Base-by-base conservation (phyloP, 2,797 vertebrate genomes). In the Hydrophis major region DNA sequence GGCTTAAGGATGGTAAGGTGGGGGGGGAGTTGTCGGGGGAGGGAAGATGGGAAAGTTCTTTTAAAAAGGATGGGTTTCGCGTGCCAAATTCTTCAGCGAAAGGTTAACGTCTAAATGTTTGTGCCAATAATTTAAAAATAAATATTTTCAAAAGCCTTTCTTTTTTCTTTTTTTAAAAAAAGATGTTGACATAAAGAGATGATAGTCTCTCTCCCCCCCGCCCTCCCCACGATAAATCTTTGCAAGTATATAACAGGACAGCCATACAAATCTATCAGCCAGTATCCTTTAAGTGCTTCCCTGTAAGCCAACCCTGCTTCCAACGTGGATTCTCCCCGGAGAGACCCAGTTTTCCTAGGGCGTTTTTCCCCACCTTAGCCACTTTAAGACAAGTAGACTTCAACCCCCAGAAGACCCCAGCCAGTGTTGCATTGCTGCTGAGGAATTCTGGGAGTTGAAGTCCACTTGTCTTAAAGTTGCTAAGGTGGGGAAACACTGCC, bases 121-220 rank as follows among this genome's bases (percentile, higher is more conserved):
- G 97, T 97, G 96, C 95, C 96, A 59, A 94, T 96, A 97, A 87
- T 88, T 88, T 86, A 42, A 95, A 93, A 93, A 61, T 28, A 66
- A 61, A 66, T 25, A 74, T 12, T 0, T 91, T 47, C 0, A 0
- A 93, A 94, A 27, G 93, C 95, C 87, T 0, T 2, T 59, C 88
- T 28, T 83, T 88, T 92, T 18, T 92, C 12, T 28, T 25, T 53
- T 53, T 55, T 55, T 55, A 12, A 55, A 55, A 55, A 93, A 93
- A 96, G 91, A 92, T 95, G 97, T 97, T 96, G 98, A 97, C 94
- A 93, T 97, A 97, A 96, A 97, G 97, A 95, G 55, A 78, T 89
- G 55, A 60, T 53, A 56, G n/a, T 57, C 37, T 78, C 32, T 60
- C 95, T 97, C 97, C 97, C 61, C 61, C 93, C 96, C 42, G 0